Conservation (phyloP, 64 coral and sea anemone species). For the Montipora foliosa region DNA sequence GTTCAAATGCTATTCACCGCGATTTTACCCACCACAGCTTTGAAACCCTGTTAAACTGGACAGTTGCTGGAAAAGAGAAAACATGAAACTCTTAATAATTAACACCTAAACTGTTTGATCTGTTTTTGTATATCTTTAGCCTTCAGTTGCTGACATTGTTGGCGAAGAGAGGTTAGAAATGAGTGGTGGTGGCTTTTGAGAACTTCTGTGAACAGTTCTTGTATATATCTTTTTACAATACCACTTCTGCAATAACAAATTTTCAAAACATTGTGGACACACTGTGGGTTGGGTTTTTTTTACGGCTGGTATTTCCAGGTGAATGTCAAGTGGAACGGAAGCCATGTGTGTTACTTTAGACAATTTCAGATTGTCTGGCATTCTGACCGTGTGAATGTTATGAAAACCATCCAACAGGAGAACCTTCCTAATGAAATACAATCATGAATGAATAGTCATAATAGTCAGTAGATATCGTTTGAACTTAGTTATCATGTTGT, state of each 20-base stretch:
- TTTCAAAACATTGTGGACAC: not conserved
- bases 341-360: constrained; percentile 11
- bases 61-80: not conserved
- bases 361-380: constrained; percentile 22
- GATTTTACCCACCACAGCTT: constrained; percentile 16
- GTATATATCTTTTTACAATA: not conserved
- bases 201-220: constrained; percentile 4
- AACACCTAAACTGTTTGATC: constrained; percentile 17
- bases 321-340: not conserved
- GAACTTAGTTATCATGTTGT: not conserved
- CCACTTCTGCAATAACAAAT: not conserved
- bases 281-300: not conserved
- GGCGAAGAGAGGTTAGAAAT: not conserved
- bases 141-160: not conserved
- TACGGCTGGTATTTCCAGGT: constrained; percentile 10
- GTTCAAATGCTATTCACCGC: not conserved
- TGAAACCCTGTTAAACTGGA: constrained; percentile 24
- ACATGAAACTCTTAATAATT: not conserved
- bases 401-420: not conserved
- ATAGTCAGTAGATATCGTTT: constrained; percentile 21
- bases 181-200: constrained; percentile 4
- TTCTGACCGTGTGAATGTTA: constrained; percentile 1
- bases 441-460: constrained; percentile 19
- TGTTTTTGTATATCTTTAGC: constrained; percentile 9
- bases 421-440: constrained; percentile 21